Percentiles rank a stretch among this genome's conserved stretches.
Evolutionary conservation across 1,140 invertebrate species (phyloP).

Genomic region (Tetranychus cinnabarinus): DNA sequence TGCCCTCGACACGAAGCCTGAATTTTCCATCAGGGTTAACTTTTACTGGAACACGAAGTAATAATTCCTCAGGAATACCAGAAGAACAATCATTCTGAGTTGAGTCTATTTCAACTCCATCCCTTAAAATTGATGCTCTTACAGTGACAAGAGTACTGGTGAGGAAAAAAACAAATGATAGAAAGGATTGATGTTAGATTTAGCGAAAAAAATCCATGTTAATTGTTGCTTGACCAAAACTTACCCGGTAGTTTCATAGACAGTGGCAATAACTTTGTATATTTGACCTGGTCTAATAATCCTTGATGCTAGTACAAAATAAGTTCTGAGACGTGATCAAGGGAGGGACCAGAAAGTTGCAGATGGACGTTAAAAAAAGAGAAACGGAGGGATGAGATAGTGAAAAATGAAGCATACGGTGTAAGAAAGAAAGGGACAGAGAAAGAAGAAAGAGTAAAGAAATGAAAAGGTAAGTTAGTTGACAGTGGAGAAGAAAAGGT

Average conservation of each 20-base stretch:
- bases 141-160: constrained; percentile 37
- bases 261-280: constrained; percentile 52
- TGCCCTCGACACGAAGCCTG: constrained; percentile 61
- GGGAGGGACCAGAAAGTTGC: neutral
- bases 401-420: neutral
- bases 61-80: constrained; percentile 50
- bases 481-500: neutral
- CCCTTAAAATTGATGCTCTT: constrained; percentile 52
- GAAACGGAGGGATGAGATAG: neutral
- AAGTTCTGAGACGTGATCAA: constrained; percentile 17
- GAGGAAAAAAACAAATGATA: too few relatives aligned
- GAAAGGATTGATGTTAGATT: too few relatives aligned
- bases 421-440: neutral
- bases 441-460: neutral
- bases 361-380: too few relatives aligned
- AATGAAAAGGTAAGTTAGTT: too few relatives aligned
- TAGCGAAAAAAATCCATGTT: too few relatives aligned
- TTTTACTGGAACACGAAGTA: constrained; percentile 58
- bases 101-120: constrained; percentile 59
- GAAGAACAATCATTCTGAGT: constrained; percentile 48
- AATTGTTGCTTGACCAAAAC: constrained; percentile 12
- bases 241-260: constrained; percentile 31
- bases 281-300: constrained; percentile 64
- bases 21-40: constrained; percentile 48
- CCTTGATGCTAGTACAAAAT: constrained; percentile 60